Evolutionary conservation across 1,140 invertebrate genomes (phyloP), one percentile per base, ranked within the genome.

Genomic region (Vanessa tameamea): DNA sequence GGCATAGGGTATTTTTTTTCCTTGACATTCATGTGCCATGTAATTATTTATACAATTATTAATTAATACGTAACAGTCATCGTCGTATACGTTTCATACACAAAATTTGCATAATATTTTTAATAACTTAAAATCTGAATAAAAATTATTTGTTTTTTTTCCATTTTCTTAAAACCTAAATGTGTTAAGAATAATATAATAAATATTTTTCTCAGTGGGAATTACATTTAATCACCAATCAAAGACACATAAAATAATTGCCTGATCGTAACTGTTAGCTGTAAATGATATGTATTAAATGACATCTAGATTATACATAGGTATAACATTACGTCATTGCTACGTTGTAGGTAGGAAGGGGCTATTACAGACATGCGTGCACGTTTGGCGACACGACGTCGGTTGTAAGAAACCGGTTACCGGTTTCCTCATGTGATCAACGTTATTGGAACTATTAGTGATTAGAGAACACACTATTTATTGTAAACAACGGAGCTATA

Each of bases 351-450:
- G 51, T 57, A 57, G 53, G 53, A 57, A 57, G 82, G 80, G 78
- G 75, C 75, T 81, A 83, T 85, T 87, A 86, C 86, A 87, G 81
- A 81, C 86, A 82, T 87, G 82, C 83, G 74, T 85, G 75, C 79
- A 78, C 78, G 78, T 74, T 75, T 76, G 82, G 82, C 82, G 83
- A 86, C 85, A 82, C 77, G 64, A 73, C 81, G 80, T 83, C 84
- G 84, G 76, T 80, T 78, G 77, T 71, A 76, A 55, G 26, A 70
- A 86, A 87, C 85, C 87, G 87, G 87, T 86, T 76, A 72, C 73
- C 68, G 63, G 83, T 82, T 88, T 87, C 87, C 87, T 88, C 78
- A 81, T 87, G 80, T 86, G 66, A 87, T 86, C 82, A 71, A 79
- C 83, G 78, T 78, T 84, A 81, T 84, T 82, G 79, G 78, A 80